Base-by-base conservation (phyloP, 2,113 vertebrate species). In the Anhinga rufa region DNA sequence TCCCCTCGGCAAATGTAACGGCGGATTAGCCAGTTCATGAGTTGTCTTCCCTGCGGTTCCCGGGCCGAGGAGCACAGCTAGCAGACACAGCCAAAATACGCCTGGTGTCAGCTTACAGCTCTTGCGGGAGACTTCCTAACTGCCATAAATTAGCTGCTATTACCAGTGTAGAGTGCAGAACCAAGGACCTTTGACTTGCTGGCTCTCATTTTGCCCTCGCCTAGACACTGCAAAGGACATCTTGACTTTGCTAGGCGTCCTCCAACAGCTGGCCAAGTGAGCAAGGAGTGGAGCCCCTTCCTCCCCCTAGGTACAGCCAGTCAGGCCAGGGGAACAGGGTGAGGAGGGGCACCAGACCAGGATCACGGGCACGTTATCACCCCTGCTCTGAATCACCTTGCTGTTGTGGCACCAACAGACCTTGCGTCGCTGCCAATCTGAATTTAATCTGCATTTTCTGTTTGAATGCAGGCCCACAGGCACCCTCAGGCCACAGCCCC, bases 81-180 rank as follows among this genome's bases (percentile, higher is more conserved):
- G 64, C 1, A 1, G 65, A 38, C 57, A 32, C 36, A 36, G 96
- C 91, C 88, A 61, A 89, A 94, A 79, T 18, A 62, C 1, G 2
- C 36, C 70, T 5, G 26, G 70, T 38, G 42, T 54, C 89, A 92
- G 54, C 78, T 49, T 40, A 54, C 71, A 31, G 81, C 51, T 82
- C 84, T 62, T 22, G 58, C 70, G 92, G 78, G 86, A 90, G 16
- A 25, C 26, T 42, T 90, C 62, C 86, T 87, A 91, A 93, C 87
- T 86, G 91, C 58, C 18, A 5, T 58, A 51, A 95, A 91, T 89
- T 76, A 87, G 81, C 81, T 3, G 4, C 82, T 82, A 20, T 79
- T 92, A 70, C 82, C 68, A 69, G 5, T 8, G 13, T 58, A 62
- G 61, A 71, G 81, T 4, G 5, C 54, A 92, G 54, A 82, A 77